Conservation (phyloP, 1,140 invertebrate genomes). For the Penaeus indicus region DNA sequence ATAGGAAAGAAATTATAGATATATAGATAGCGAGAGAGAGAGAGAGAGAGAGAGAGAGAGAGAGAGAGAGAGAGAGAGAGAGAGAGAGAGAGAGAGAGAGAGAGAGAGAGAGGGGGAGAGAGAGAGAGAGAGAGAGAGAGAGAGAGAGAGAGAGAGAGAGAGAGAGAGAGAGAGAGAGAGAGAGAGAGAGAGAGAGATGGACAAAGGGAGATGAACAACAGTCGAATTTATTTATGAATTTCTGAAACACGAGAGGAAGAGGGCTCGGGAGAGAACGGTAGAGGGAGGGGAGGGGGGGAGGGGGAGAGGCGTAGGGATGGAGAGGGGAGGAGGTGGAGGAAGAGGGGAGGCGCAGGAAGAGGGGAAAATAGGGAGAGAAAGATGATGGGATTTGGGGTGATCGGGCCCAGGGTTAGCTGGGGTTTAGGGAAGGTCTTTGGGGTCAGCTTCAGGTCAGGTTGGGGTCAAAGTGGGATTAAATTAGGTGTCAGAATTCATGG, state of each 20-base stretch:
- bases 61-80: not conserved
- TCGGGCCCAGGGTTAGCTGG: no score
- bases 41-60: not conserved
- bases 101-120: not conserved
- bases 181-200: not conserved
- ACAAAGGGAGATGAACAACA: not conserved
- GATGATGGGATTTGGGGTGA: no score
- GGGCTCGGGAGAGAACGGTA: not conserved
- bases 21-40: not conserved
- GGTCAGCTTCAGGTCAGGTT: no score
- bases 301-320: not conserved
- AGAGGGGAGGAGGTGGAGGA: no score
- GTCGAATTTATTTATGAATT: not conserved
- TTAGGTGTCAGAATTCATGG: no score
- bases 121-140: not conserved
- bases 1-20: not conserved
- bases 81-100: not conserved
- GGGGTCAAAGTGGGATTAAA: no score
- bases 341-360: not conserved
- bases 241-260: not conserved
- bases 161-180: not conserved
- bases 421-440: no score
- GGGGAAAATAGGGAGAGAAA: not conserved
- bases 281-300: not conserved
- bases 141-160: not conserved